Conservation (phyloP, 2,888 invertebrate species). For the Stomorhina lunata region DNA sequence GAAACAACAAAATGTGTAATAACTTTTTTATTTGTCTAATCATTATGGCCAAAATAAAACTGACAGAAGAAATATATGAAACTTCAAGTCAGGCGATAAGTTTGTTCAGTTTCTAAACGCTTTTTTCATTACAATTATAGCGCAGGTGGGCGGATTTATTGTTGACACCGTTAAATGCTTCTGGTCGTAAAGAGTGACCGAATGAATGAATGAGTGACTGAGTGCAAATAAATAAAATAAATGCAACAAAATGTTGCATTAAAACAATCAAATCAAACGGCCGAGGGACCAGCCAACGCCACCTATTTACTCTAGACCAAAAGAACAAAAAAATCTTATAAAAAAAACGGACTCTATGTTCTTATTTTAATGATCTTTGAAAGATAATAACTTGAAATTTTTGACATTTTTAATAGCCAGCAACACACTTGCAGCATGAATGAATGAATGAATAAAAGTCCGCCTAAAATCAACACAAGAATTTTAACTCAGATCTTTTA, state of each 20-base stretch:
- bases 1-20: background rate
- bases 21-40: slow-evolving; percentile 16
- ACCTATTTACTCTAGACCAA: background rate
- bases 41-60: slow-evolving; percentile 41
- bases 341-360: slow-evolving; percentile 47
- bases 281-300: background rate
- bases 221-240: slow-evolving; percentile 13
- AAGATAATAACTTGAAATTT: slow-evolving; percentile 67
- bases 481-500: too few relatives aligned
- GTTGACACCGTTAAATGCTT: slow-evolving; percentile 68
- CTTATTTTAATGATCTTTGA: slow-evolving; percentile 63
- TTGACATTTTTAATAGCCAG: slow-evolving; percentile 67
- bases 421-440: background rate
- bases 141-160: slow-evolving; percentile 69
- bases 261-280: slow-evolving; percentile 7
- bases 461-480: slow-evolving; percentile 15
- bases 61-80: slow-evolving; percentile 51
- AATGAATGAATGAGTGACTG: slow-evolving; percentile 1
- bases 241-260: slow-evolving; percentile 23
- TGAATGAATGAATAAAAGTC: background rate
- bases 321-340: background rate
- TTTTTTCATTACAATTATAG: slow-evolving; percentile 42
- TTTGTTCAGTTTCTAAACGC: slow-evolving; percentile 21
- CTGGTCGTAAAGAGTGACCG: slow-evolving; percentile 59
- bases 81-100: slow-evolving; percentile 54